Evolutionary conservation across 1,140 invertebrate genomes (phyloP).

Genomic region (Neodiprion fabricii): DNA sequence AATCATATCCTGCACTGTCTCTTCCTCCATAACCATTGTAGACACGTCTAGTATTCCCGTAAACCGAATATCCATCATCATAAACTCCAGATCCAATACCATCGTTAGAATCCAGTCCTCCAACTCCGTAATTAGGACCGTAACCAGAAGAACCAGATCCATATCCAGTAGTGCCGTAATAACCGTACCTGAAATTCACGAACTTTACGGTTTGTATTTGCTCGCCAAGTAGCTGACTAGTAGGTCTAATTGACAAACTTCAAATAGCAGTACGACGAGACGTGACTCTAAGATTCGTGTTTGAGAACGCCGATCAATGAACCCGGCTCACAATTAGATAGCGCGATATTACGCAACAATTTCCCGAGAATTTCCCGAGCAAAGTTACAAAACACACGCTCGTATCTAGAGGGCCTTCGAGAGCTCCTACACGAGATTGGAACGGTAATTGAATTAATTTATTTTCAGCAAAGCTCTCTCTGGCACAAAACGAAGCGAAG

Average conservation of each 20-base stretch:
- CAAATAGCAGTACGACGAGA: background rate
- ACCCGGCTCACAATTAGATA: background rate
- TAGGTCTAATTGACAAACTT: background rate
- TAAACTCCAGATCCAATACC: constrained; percentile 22
- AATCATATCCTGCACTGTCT: constrained; percentile 22
- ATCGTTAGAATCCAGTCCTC: constrained; percentile 27
- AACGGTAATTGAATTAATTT: no score
- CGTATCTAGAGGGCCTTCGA: no score
- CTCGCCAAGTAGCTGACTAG: background rate
- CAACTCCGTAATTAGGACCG: constrained; percentile 15
- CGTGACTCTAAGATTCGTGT: constrained; percentile 1
- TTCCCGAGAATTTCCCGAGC: no score
- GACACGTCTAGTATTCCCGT: constrained; percentile 21
- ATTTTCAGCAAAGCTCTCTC: no score
- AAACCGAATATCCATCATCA: constrained; percentile 21
- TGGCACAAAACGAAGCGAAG: no score
- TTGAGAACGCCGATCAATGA: constrained; percentile 14
- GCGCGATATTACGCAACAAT: background rate
- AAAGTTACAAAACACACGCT: no score
- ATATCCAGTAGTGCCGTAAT: constrained; percentile 14
- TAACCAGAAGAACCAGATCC: constrained; percentile 18
- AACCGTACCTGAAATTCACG: constrained; percentile 29
- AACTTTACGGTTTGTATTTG: constrained; percentile 8
- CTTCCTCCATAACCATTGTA: constrained; percentile 16
- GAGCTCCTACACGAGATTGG: no score